Percentiles rank a stretch among this genome's conserved stretches.
These are phyloP conservation scores for Squalus acanthias DNA, from an alignment of 2,797 vertebrate genomes.

Conservation along the genomic window DNA sequence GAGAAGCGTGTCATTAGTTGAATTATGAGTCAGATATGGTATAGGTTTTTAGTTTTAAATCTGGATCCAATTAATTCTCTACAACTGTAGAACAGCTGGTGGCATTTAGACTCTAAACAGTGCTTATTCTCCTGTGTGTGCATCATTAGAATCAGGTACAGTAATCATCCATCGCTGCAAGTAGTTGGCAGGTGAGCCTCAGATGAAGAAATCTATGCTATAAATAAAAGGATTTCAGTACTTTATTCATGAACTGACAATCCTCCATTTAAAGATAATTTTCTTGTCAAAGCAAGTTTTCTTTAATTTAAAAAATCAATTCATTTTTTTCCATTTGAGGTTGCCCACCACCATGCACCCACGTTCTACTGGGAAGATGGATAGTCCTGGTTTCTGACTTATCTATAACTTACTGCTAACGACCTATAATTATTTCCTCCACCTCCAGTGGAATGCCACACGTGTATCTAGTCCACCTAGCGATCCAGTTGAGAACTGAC, in stretches of 20 bases:
- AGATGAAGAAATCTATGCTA: conserved; percentile 52
- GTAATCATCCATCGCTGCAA: conserved; percentile 69
- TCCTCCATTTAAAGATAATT: not conserved
- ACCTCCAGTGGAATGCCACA: not conserved
- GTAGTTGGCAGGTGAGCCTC: conserved; percentile 71
- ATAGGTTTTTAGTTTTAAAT: conserved; percentile 55
- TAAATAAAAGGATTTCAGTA: conserved; percentile 31
- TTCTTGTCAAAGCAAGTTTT: not conserved
- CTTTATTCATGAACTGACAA: not conserved
- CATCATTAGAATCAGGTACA: conserved; percentile 78
- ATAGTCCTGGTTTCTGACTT: not conserved
- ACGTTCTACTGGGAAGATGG: not conserved
- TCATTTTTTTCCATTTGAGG: not conserved
- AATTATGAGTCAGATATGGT: conserved; percentile 61
- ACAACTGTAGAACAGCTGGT: conserved; percentile 74
- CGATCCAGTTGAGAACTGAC: not conserved
- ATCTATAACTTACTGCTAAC: not conserved
- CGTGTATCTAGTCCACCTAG: not conserved
- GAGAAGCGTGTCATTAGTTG: conserved; percentile 45
- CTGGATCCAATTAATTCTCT: conserved; percentile 76
- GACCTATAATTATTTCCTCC: not conserved
- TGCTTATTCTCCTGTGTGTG: conserved; percentile 70
- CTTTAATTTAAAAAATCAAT: not conserved
- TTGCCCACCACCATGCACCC: not conserved
- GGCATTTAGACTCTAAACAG: conserved; percentile 77